Evolutionary conservation across 2,113 vertebrate genomes (phyloP).

Genomic region (Amblyornis subalaris): DNA sequence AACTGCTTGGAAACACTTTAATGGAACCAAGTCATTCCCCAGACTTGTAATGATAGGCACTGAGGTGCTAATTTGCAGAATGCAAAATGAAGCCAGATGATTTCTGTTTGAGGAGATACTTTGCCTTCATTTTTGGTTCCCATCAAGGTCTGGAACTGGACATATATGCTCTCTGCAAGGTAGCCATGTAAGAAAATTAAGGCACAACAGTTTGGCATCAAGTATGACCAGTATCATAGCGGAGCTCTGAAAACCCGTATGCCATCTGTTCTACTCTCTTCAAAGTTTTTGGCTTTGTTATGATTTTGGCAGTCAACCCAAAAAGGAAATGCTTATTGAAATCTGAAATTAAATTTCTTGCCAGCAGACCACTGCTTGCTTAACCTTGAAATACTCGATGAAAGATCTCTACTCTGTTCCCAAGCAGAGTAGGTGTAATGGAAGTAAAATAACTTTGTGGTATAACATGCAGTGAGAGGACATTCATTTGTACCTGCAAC

Average conservation of each 20-base stretch:
- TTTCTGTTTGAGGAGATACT: background rate
- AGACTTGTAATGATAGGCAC: background rate
- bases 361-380: background rate
- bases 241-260: background rate
- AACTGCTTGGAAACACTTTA: background rate
- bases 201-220: background rate
- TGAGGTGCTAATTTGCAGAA: background rate
- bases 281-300: slow-evolving; percentile 9
- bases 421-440: background rate
- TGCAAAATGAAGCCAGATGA: background rate
- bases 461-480: background rate
- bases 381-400: background rate
- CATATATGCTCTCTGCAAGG: background rate
- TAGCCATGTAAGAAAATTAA: background rate
- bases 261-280: background rate
- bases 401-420: background rate
- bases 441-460: background rate
- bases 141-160: background rate
- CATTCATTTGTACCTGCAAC: background rate
- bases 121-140: background rate
- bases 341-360: background rate
- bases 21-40: background rate
- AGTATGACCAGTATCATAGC: background rate
- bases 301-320: background rate
- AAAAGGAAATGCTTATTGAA: background rate